Evolutionary conservation across 2,888 invertebrate genomes (phyloP).

Genomic region (Perdita meconis): DNA sequence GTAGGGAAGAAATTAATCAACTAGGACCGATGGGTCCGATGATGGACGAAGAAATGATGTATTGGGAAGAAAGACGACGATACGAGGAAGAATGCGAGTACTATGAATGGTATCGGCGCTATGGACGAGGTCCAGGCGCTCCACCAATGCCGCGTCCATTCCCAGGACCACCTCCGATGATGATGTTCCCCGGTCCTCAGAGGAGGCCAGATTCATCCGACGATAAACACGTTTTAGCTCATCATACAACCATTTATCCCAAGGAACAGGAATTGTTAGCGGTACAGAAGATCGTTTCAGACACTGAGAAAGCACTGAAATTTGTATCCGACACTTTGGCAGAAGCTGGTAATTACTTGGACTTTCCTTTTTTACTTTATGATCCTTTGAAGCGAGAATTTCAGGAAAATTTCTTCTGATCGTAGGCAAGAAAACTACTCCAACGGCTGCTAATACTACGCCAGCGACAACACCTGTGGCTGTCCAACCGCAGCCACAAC

Average conservation of each 20-base stretch:
- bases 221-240: conserved; percentile 97
- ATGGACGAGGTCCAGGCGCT: conserved; percentile 86
- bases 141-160: conserved; percentile 84
- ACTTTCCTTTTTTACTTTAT: background rate
- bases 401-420: conserved; percentile 16
- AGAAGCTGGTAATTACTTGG: conserved; percentile 82
- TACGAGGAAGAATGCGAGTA: conserved; percentile 91
- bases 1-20: conserved; percentile 86
- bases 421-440: conserved; percentile 74
- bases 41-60: conserved; percentile 93
- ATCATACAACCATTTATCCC: conserved; percentile 97
- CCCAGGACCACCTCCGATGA: conserved; percentile 83
- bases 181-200: conserved; percentile 87
- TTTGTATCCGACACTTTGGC: conserved; percentile 95
- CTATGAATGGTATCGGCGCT: conserved; percentile 89
- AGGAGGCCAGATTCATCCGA: conserved; percentile 96
- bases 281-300: conserved; percentile 96
- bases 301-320: conserved; percentile 97
- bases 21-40: conserved; percentile 81
- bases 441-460: conserved; percentile 69
- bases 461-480: conserved; percentile 64
- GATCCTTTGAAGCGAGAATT: background rate
- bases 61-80: conserved; percentile 94
- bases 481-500: conserved; percentile 66
- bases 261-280: conserved; percentile 94